Evolutionary conservation across 1,140 invertebrate species (phyloP).

Genomic region (Probaryconus sp.): DNA sequence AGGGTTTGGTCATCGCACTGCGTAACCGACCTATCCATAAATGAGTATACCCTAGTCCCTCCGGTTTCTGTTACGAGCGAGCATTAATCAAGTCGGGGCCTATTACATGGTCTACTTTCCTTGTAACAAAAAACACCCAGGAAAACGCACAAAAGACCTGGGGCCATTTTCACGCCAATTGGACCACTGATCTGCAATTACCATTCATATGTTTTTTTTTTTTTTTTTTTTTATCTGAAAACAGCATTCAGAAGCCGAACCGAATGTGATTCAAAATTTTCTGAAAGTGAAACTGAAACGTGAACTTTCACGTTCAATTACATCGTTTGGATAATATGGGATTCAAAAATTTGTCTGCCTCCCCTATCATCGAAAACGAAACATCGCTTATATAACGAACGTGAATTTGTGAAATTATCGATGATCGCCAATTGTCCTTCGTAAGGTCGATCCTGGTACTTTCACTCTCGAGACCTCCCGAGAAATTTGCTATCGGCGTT

Average conservation of each 20-base stretch:
- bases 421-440: constrained; percentile 54
- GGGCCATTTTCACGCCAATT: neutral
- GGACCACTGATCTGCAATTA: too few relatives aligned
- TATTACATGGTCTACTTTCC: constrained; percentile 56
- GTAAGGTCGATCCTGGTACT: constrained; percentile 52
- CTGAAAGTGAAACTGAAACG: too few relatives aligned
- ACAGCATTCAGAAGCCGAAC: too few relatives aligned
- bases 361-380: too few relatives aligned
- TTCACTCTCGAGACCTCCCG: constrained; percentile 51
- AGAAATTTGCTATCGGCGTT: constrained; percentile 47
- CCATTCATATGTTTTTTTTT: too few relatives aligned
- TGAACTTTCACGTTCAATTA: too few relatives aligned
- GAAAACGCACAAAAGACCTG: constrained; percentile 17
- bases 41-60: constrained; percentile 38
- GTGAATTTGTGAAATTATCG: constrained; percentile 51
- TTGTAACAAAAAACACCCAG: constrained; percentile 11
- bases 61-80: constrained; percentile 50
- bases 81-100: constrained; percentile 41
- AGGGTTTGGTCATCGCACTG: constrained; percentile 44
- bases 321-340: too few relatives aligned
- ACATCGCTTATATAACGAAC: constrained; percentile 35
- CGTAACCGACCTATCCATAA: constrained; percentile 54
- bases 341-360: too few relatives aligned
- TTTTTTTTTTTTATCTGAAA: too few relatives aligned
- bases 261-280: too few relatives aligned